A percentile compares a stretch with the other conserved stretches of the same genome.
These are phyloP conservation scores for Ophioninae sp. DNA, from an alignment of 2,888 invertebrate species.

Conservation along the genomic window DNA sequence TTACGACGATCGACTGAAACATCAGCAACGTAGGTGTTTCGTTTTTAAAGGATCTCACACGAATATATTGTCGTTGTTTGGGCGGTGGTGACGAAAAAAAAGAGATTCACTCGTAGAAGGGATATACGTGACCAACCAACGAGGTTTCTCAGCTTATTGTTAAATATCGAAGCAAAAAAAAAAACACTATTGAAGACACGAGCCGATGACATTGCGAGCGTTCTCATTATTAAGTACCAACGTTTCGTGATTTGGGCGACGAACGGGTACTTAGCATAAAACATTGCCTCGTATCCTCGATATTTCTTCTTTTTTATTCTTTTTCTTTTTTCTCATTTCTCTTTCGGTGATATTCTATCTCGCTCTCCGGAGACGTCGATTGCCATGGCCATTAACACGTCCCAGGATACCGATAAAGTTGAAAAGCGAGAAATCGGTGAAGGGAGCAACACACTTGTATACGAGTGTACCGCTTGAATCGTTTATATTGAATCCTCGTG, in stretches of 20 bases:
- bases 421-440: constrained; percentile 19
- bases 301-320: constrained; percentile 50
- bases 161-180: constrained; percentile 41
- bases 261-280: constrained; percentile 76
- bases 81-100: constrained; percentile 24
- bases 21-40: constrained; percentile 48
- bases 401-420: constrained; percentile 44
- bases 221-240: constrained; percentile 69
- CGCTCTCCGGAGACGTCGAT: constrained; percentile 34
- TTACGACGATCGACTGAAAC: constrained; percentile 64
- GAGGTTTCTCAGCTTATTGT: constrained; percentile 62
- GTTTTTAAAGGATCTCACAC: constrained; percentile 71
- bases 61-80: constrained; percentile 60
- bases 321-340: constrained; percentile 45
- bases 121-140: constrained; percentile 36
- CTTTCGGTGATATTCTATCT: constrained; percentile 55
- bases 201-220: constrained; percentile 63
- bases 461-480: constrained; percentile 35
- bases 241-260: constrained; percentile 72
- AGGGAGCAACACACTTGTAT: neutral
- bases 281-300: constrained; percentile 71
- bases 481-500: constrained; percentile 50
- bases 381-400: constrained; percentile 55
- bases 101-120: constrained; percentile 15
- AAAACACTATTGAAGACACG: constrained; percentile 41